Base-by-base conservation (phyloP, 2,888 invertebrate species). In the Ormyrus rosae region DNA sequence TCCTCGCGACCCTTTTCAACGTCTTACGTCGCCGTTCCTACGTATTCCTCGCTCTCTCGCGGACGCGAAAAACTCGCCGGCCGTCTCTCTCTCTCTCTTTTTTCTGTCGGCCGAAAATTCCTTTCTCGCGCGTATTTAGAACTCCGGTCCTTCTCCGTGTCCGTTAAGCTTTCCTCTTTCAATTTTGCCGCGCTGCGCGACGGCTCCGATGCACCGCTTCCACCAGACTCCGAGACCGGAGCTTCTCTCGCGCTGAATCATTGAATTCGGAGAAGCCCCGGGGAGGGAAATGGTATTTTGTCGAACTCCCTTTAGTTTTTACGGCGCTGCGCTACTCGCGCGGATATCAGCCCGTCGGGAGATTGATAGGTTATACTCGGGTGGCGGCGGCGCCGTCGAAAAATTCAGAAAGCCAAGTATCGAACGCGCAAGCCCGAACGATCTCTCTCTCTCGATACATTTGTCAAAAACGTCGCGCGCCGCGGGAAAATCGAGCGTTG, bases 261-360 rank as follows among this genome's bases (percentile, higher is more conserved):
- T 83, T 81, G 83, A 83, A 83, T 84, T 83, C 82, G 65, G 55
- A 76, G 69, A 82, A 81, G 81, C 82, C 72, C 60, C 53, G 53
- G 67, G 58, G 9, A 2, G 34, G 34, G 34, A 34, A 34, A 34
- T 34, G 34, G 34, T 4, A 34, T 34, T 34, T 34, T 34, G 34
- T 4, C 34, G 34, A 4, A 4, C 34, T 34, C 34, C 4, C 34
- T 34, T 34, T 34, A 3, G 34, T 4, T 34, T 34, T 34, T 34
- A 34, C 34, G 34, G 34, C 34, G 34, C 34, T 4, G 34, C 34
- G 4, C 34, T 4, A 4, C 34, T 34, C 34, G 34, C 34, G 34
- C 34, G 34, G 34, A 34, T 34, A 34, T 34, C 34, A 34, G 34
- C 34, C 34, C 34, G 34, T 34, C 55, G 65, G n/a, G 48, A 63